Base-by-base conservation (phyloP, 2,113 vertebrate genomes). In the Chinchilla lanigera region DNA sequence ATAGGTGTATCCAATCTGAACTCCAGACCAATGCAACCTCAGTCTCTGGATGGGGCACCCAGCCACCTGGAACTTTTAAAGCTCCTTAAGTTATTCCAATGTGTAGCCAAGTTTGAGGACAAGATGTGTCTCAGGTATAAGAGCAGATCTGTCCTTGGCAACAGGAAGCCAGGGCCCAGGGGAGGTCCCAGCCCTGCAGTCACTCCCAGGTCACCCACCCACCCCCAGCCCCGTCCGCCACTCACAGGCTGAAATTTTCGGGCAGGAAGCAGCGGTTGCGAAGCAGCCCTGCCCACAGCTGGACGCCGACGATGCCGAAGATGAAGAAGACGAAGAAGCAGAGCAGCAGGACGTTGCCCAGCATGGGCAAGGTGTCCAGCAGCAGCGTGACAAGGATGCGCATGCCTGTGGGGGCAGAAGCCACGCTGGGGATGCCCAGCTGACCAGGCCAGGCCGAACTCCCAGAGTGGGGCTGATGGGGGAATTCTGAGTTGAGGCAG, bases 191-290 rank as follows among this genome's bases (percentile, higher is more conserved):
- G 88, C 41, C 50, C 81, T 85, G 19, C 1, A 33, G 2, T 6
- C 30, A 12, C 47, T 81, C 44, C 65, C 65, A 63, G 93, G 75
- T 24, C 83, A 4, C 52, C 50, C 78, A 1, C 89, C 41, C 78
- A 3, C n/a, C 47, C 33, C 77, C 54, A 14, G 9, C 4, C 20
- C 38, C 3, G 0, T 2, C 85, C 5, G 22, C 82, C 84, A 99
- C 99, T 99, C 98, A 99, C 99, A 99, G 99, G 97, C 99, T 99
- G 98, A 99, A 99, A 98, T 99, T 99, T 98, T 99, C 99, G 0
- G 99, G 98, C 82, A 99, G 98, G 98, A 99, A 99, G 98, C 99
- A 99, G 97, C 99, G 99, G 98, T 99, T 99, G 20, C 99, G 99
- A 85, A 99, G 98, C 93, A 99, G 98, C 86, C 99, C 99, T 35